Evolutionary conservation across 1,140 invertebrate genomes (phyloP), one percentile per base, ranked within the genome.

Genomic region (Drosophila repletoides): DNA sequence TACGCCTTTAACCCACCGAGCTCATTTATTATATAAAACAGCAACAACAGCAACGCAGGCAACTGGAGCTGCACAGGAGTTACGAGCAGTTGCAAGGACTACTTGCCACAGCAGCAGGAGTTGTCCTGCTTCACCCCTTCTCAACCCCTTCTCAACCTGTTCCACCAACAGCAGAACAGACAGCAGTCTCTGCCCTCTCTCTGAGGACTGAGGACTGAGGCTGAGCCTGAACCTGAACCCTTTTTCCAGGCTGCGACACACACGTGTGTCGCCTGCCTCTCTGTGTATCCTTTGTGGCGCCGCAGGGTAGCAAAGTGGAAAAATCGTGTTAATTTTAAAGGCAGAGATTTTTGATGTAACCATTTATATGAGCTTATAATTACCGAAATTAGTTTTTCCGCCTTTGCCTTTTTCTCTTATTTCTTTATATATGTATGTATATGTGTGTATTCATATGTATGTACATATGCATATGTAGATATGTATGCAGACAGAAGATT

Each of bases 11-110:
- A 89, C 88, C 88, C 88, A 79, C 88, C 71, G 53, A 86, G 88
- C 88, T 89, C 88, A 89, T 89, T 88, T 86, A 89, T 89, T 89
- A 89, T 89, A 86, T 75, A 89, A 89, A 86, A 72, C 63, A 81
- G 29, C 55, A 65, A 40, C 53, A 65, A 17, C 31, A 64, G 22
- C 52, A 41, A 12, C 24, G 34, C 12, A 2, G 17, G 17, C 55
- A 60, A 7, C 24, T 10, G 36, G 15, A 40, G 5, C 59, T 60
- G 59, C 40, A 52, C 33, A 67, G 64, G 56, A 60, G 63, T 66
- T 51, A 60, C 63, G 46, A 66, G 55, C 26, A 26, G 34, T 22
- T 28, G 65, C 58, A 52, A 60, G 65, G 46, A 61, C 48, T 64
- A 19, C n/a, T n/a, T n/a, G 43, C 43, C 61, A 33, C 45, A 56